Percentiles rank a stretch among this genome's conserved stretches.
These are phyloP conservation scores for Gryon sp. DNA, from an alignment of 1,140 invertebrate genomes.

Conservation along the genomic window DNA sequence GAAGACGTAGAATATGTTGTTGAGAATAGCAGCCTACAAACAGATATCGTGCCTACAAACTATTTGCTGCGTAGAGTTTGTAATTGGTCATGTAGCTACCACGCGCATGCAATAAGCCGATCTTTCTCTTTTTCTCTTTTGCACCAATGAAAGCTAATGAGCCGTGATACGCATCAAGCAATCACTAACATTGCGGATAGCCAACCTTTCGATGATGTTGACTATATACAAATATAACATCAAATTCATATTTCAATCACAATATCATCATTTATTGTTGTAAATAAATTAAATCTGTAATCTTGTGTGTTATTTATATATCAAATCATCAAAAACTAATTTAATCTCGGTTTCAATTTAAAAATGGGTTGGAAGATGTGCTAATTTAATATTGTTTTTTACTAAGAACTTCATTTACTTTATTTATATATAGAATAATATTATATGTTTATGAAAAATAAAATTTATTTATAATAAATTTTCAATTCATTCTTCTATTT, in stretches of 20 bases:
- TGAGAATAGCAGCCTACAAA: constrained; percentile 65
- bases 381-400: too few relatives aligned
- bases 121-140: constrained; percentile 69
- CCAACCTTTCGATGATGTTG: constrained; percentile 15
- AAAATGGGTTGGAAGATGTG: too few relatives aligned
- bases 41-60: constrained; percentile 72
- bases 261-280: too few relatives aligned
- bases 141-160: constrained; percentile 74
- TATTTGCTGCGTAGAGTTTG: constrained; percentile 76
- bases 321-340: too few relatives aligned
- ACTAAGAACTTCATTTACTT: too few relatives aligned
- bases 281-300: too few relatives aligned
- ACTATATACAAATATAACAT: constrained; percentile 37
- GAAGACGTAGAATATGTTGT: constrained; percentile 62
- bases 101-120: constrained; percentile 67
- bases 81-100: constrained; percentile 75
- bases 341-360: too few relatives aligned
- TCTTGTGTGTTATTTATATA: too few relatives aligned
- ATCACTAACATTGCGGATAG: constrained; percentile 57
- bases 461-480: too few relatives aligned
- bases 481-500: too few relatives aligned
- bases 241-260: constrained; percentile 33
- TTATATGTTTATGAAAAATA: too few relatives aligned
- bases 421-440: too few relatives aligned
- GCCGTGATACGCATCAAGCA: constrained; percentile 75